Base-by-base conservation (phyloP, 2,113 vertebrate species). In the Pionites leucogaster region DNA sequence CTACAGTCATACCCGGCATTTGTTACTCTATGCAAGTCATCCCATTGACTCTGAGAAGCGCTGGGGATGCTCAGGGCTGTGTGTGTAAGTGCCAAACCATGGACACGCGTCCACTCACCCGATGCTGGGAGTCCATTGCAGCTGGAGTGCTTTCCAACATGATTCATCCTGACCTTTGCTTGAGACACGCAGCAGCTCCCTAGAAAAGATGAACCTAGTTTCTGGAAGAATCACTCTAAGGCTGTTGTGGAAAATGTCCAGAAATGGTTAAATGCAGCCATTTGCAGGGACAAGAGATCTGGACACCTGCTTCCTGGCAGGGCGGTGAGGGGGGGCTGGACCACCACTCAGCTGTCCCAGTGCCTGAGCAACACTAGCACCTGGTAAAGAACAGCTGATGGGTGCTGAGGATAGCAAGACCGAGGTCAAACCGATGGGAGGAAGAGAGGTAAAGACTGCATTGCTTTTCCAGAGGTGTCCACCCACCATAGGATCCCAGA, bases 231-330 rank as follows among this genome's bases (percentile, higher is more conserved):
- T 35, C 13, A 35, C 27, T 47, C 23, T 25, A 74, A 93, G 71
- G 63, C 10, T 5, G 1, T 13, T 17, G 47, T n/a, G 65, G 80
- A 57, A 83, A 44, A 57, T 60, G 74, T 86, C 39, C 75, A 78
- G 52, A 90, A 96, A 44, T 60, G 75, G 76, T 88, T 41, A 77
- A 86, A 93, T 59, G 17, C 39, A 86, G 47, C 47, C 35, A 39
- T 75, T 75, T 33, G 20, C 60, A 84, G 27, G 27, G 42, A 71
- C 62, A 78, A 75, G 77, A 52, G 33, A 28, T 29, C 55, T 83
- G 67, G 77, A 88, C 93, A 92, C 84, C 91, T 95, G 93, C 85
- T 94, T 85, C 53, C 87, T 76, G 57, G 31, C 33, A 89, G 84
- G 82, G 76, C 3, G 2, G 65, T 0, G 1, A 17, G 12, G 11